Base-by-base conservation (phyloP, 1,140 invertebrate species). In the Euwallacea fornicatus region DNA sequence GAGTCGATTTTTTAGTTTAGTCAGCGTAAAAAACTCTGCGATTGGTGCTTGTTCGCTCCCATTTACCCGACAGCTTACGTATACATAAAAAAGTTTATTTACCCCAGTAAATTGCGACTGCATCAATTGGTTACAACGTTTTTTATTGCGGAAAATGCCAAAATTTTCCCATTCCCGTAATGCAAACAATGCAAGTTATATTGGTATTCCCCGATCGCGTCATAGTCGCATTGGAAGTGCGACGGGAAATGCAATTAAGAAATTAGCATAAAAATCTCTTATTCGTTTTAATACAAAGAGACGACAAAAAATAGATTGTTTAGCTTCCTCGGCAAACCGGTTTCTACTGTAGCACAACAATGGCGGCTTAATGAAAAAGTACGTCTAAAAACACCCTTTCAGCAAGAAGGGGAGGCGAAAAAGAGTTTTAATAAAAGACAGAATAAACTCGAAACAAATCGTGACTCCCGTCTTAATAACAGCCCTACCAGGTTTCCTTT, bases 361-460 rank as follows among this genome's bases (percentile, higher is more conserved):
- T 66, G 54, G 55, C 65, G 58, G 65, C 43, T 58, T 66, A 58
- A 66, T 66, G 65, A 66, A 66, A 66, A 66, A 66, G 65, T 66
- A 58, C 53, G 65, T 66, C 53, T 66, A 53, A 13, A 66, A 66
- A 66, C 65, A 66, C 56, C 65, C 65, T 66, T 66, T 66, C 50
- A 56, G 65, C 53, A 58, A 66, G 50, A 66, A 56, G 65, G 65
- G 50, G 53, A 66, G 11, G 8, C 54, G 60, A 46, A 42, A 65
- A 65, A 54, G 21, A 65, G 65, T 66, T 66, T 66, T 66, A 66
- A 66, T 66, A 42, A 66, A 66, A 58, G 65, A 58, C 65, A 66
- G 58, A 66, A 66, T 66, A 66, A 66, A 66, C 65, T 65, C 21
- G 65, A 66, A 66, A 66, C 65, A 66, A 66, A 66, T 66, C 65